Evolutionary conservation across 2,797 vertebrate genomes (phyloP).

Genomic region (Urocyon cinereoargenteus): DNA sequence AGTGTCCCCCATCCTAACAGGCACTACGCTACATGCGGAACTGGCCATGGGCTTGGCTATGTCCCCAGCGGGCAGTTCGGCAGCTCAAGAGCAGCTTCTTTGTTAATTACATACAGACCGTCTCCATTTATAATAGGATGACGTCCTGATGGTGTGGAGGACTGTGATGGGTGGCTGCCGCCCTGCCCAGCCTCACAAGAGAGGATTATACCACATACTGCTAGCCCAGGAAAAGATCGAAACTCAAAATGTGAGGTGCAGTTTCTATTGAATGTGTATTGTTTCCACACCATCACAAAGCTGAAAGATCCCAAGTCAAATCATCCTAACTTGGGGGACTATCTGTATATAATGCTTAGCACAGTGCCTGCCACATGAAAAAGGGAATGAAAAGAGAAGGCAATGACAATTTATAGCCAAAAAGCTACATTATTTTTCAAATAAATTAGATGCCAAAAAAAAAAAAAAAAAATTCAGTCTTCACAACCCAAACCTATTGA

Average conservation of each 20-base stretch:
- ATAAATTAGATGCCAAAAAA: background rate
- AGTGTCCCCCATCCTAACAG: background rate
- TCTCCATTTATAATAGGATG: background rate
- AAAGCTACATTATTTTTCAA: background rate
- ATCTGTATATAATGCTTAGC: background rate
- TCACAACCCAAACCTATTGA: conserved; percentile 7
- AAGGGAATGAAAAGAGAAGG: background rate
- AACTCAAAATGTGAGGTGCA: background rate
- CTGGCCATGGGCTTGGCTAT: background rate
- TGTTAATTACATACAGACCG: background rate
- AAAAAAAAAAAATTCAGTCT: background rate
- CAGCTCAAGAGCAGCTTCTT: background rate
- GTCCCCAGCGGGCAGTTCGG: background rate
- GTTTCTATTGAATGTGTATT: background rate
- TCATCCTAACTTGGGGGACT: background rate
- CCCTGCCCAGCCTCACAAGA: background rate
- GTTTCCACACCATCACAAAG: background rate
- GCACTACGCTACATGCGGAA: background rate
- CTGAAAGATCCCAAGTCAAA: background rate
- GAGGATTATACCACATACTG: background rate
- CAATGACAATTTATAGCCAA: background rate
- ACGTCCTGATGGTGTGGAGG: background rate
- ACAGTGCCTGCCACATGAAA: background rate
- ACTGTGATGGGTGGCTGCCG: background rate
- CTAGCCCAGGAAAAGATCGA: background rate